phyloP scores from a whole-genome alignment of 2,797 vertebrate species.

The Jordanella pulchra region DNA sequence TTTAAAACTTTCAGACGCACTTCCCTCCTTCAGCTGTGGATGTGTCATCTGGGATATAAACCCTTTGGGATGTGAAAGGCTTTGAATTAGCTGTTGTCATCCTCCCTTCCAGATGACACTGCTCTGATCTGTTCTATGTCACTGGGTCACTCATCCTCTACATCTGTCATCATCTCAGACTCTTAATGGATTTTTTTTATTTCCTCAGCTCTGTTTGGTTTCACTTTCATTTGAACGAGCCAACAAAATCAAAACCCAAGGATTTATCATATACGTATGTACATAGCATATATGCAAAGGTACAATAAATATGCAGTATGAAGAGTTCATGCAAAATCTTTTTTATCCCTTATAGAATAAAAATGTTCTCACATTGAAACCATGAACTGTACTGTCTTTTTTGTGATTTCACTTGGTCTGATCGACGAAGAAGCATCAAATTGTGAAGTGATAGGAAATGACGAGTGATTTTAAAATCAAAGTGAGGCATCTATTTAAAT shows the following conservation, averaged over 20 bases:
- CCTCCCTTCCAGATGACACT: constrained; percentile 49
- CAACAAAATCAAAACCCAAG: neutral
- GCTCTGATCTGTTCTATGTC: constrained; percentile 52
- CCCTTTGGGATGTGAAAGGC: constrained; percentile 47
- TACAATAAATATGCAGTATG: neutral
- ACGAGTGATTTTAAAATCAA: too few relatives aligned
- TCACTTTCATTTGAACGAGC: constrained; percentile 19
- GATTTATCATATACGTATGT: constrained; percentile 18
- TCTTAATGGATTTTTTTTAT: constrained; percentile 19
- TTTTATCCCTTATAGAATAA: neutral
- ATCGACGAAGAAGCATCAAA: too few relatives aligned
- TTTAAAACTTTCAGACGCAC: constrained; percentile 51
- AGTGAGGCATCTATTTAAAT: too few relatives aligned
- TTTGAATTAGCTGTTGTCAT: constrained; percentile 61
- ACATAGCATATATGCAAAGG: constrained; percentile 13
- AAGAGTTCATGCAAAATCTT: neutral
- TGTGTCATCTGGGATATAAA: constrained; percentile 45
- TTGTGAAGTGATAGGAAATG: too few relatives aligned
- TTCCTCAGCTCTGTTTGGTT: constrained; percentile 16
- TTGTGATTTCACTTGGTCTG: too few relatives aligned
- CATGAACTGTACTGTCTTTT: too few relatives aligned
- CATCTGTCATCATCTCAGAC: constrained; percentile 30
- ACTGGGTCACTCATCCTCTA: constrained; percentile 22
- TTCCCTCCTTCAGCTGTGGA: constrained; percentile 49
- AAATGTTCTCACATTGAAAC: too few relatives aligned